These are phyloP conservation scores for Crocidura indochinensis DNA, from an alignment of 2,797 vertebrate species.

Conservation along the genomic window DNA sequence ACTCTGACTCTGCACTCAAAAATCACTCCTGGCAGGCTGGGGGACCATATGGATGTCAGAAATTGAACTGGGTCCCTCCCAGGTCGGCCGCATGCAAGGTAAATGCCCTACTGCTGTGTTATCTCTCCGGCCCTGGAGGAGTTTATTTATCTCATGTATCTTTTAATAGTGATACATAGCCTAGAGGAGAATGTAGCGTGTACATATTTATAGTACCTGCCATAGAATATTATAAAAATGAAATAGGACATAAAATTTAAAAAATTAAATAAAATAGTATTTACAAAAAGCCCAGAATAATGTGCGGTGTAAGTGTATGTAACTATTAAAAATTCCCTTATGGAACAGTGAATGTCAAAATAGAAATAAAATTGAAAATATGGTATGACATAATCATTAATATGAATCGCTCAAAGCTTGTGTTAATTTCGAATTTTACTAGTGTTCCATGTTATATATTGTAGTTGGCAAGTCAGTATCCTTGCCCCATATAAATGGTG, in stretches of 20 bases:
- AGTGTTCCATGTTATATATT: neutral
- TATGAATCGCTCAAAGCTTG: neutral
- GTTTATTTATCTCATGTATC: neutral
- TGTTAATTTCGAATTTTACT: slow-evolving; percentile 21
- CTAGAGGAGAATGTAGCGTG: no score
- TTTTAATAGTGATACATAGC: neutral
- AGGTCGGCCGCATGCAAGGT: no score
- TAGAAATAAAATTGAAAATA: slow-evolving; percentile 40
- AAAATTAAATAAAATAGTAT: slow-evolving; percentile 11
- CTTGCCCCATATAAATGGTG: slow-evolving; percentile 26
- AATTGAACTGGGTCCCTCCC: no score
- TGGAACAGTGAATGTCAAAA: neutral
- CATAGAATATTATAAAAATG: slow-evolving; percentile 23
- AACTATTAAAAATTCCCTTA: neutral
- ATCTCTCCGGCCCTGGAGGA: neutral
- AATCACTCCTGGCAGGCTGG: no score
- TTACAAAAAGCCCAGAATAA: slow-evolving; percentile 25
- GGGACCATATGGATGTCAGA: no score
- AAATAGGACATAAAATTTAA: neutral
- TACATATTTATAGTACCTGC: neutral
- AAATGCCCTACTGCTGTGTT: no score
- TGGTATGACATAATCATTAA: neutral
- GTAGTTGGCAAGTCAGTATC: neutral
- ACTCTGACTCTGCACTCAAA: no score
- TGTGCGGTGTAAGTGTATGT: neutral